Evolutionary conservation across 2,888 invertebrate species (phyloP).

Genomic region (Drosophila quinaria): DNA sequence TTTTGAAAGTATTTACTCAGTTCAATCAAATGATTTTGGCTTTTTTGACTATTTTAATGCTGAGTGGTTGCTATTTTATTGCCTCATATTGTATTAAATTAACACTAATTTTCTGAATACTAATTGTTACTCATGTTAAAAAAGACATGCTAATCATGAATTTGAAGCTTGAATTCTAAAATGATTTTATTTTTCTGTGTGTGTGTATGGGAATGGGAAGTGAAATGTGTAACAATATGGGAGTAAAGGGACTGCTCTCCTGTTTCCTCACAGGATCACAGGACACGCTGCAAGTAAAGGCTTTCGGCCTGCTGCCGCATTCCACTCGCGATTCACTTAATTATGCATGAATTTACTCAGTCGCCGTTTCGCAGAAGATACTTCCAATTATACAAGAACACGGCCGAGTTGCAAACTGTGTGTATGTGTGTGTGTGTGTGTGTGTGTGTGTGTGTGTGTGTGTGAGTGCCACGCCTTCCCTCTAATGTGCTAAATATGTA

Average conservation of each 20-base stretch:
- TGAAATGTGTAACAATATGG: conserved; percentile 18
- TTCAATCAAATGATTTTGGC: too few species aligned
- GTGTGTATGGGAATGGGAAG: background rate
- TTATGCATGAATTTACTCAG: conserved; percentile 70
- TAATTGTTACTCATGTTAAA: too few species aligned
- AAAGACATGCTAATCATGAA: too few species aligned
- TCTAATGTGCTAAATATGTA: conserved; percentile 6
- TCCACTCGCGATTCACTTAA: conserved; percentile 54
- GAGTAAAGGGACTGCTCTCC: background rate
- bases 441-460: background rate
- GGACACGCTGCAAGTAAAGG: conserved; percentile 27
- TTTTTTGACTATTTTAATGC: too few species aligned
- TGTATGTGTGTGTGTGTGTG: background rate
- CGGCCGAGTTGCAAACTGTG: conserved; percentile 27
- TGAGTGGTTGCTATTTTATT: too few species aligned
- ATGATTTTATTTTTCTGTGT: too few species aligned
- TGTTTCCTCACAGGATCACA: conserved; percentile 29
- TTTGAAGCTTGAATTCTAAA: too few species aligned
- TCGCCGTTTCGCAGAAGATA: conserved; percentile 33
- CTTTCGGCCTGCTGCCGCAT: background rate
- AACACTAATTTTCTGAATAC: too few species aligned
- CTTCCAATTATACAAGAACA: conserved; percentile 57
- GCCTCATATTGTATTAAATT: too few species aligned
- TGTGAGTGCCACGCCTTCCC: background rate
- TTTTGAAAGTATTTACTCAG: too few species aligned